phyloP scores from a whole-genome alignment of 2,888 invertebrate species.

The Melieria crassipennis region DNA sequence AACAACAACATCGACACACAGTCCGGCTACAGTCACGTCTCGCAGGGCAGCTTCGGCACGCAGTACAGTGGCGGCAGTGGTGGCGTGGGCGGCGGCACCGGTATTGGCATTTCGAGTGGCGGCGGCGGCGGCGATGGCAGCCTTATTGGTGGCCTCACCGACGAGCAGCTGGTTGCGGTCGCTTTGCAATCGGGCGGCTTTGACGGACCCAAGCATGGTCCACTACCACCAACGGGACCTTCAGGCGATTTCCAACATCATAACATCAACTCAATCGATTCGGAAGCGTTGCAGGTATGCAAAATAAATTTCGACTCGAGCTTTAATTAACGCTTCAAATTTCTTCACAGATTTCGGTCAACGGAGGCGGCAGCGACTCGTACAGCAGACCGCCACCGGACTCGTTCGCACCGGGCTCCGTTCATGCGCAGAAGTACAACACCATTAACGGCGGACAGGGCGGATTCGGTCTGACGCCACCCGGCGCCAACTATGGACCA shows the following conservation, averaged over 20 bases:
- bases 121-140: slow-evolving; percentile 38
- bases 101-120: slow-evolving; percentile 11
- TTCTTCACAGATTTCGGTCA: slow-evolving; percentile 4
- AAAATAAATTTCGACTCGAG: not conserved
- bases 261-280: slow-evolving; percentile 53
- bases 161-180: slow-evolving; percentile 62
- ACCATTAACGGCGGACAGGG: slow-evolving; percentile 42
- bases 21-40: slow-evolving; percentile 58
- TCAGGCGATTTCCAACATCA: slow-evolving; percentile 46
- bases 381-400: slow-evolving; percentile 66
- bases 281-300: slow-evolving; percentile 50
- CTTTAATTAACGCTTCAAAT: not conserved
- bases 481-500: slow-evolving; percentile 66
- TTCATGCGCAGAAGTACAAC: slow-evolving; percentile 54
- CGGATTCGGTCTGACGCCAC: slow-evolving; percentile 64
- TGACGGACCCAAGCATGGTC: slow-evolving; percentile 39
- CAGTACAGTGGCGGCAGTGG: slow-evolving; percentile 43
- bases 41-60: slow-evolving; percentile 40
- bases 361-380: slow-evolving; percentile 52
- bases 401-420: slow-evolving; percentile 64
- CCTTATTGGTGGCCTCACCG: slow-evolving; percentile 55
- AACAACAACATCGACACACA: slow-evolving; percentile 60
- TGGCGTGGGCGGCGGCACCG: slow-evolving; percentile 12
- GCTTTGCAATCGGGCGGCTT: slow-evolving; percentile 56
- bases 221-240: slow-evolving; percentile 47